phyloP scores from a whole-genome alignment of 2,888 invertebrate genomes.

The Mongoloraphidia duomilia region DNA sequence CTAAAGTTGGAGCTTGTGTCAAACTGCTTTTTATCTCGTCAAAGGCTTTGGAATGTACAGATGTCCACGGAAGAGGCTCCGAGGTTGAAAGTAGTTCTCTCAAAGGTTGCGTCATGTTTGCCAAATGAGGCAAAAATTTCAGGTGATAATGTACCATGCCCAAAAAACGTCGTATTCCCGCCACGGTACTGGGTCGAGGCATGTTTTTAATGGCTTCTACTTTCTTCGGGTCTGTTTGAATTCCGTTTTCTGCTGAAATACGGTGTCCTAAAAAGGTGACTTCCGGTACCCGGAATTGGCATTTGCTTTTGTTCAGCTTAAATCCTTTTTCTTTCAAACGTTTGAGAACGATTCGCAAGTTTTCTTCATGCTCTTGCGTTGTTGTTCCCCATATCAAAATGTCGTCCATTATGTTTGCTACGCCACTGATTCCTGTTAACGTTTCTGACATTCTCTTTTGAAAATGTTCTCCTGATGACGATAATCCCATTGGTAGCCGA shows the following conservation, averaged over 20 bases:
- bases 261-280: slow-evolving; percentile 17
- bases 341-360: background rate
- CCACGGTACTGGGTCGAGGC: slow-evolving; percentile 10
- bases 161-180: slow-evolving; percentile 11
- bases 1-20: slow-evolving; percentile 18
- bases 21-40: slow-evolving; percentile 18
- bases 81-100: slow-evolving; percentile 12
- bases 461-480: slow-evolving; percentile 1
- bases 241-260: slow-evolving; percentile 10
- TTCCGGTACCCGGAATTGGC: slow-evolving; percentile 4
- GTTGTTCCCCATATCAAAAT: background rate
- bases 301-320: background rate
- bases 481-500: slow-evolving; percentile 1
- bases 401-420: slow-evolving; percentile 1
- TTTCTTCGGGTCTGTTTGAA: slow-evolving; percentile 8
- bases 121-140: slow-evolving; percentile 13
- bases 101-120: slow-evolving; percentile 12
- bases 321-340: background rate
- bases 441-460: slow-evolving; percentile 1
- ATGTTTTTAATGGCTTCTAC: slow-evolving; percentile 10
- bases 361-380: background rate
- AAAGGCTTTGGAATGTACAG: slow-evolving; percentile 16
- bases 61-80: slow-evolving; percentile 17
- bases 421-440: background rate
- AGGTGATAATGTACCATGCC: slow-evolving; percentile 14